Percentiles rank a stretch among this genome's conserved stretches.
Evolutionary conservation across 2,797 vertebrate genomes (phyloP).

Genomic region (Sebastes hubbsi): DNA sequence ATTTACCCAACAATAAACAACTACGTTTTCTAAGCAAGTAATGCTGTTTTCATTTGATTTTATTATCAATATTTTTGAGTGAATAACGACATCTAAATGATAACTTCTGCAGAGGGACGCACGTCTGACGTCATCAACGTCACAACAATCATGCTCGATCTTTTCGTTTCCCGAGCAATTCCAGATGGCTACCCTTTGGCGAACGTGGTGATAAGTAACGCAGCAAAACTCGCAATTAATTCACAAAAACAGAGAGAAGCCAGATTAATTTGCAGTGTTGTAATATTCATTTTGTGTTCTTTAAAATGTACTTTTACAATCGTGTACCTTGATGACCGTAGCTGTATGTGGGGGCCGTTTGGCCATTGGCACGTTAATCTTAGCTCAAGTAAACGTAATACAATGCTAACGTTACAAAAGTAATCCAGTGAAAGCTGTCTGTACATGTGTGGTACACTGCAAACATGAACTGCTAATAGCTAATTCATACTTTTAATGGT

Average conservation of each 20-base stretch:
- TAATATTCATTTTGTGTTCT: neutral
- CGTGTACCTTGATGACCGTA: neutral
- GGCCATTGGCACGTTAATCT: fast-evolving
- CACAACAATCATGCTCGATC: neutral
- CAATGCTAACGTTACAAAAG: neutral
- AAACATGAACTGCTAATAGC: neutral
- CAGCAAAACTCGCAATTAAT: neutral
- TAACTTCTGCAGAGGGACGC: too few relatives aligned
- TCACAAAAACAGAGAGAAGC: neutral
- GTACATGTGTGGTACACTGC: neutral
- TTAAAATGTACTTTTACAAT: neutral
- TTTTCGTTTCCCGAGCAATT: neutral
- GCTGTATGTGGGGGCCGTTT: neutral
- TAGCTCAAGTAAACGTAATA: neutral
- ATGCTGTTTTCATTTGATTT: neutral
- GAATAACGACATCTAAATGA: neutral
- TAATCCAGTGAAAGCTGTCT: too few relatives aligned
- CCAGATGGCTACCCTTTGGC: neutral
- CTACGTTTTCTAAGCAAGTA: fast-evolving
- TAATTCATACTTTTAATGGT: neutral
- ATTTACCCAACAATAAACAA: neutral
- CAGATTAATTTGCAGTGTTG: neutral
- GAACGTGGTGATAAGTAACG: fast-evolving
- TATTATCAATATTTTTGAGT: neutral
- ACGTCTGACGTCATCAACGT: neutral